Conservation (phyloP, 2,797 vertebrate genomes). For the Trachurus trachurus region DNA sequence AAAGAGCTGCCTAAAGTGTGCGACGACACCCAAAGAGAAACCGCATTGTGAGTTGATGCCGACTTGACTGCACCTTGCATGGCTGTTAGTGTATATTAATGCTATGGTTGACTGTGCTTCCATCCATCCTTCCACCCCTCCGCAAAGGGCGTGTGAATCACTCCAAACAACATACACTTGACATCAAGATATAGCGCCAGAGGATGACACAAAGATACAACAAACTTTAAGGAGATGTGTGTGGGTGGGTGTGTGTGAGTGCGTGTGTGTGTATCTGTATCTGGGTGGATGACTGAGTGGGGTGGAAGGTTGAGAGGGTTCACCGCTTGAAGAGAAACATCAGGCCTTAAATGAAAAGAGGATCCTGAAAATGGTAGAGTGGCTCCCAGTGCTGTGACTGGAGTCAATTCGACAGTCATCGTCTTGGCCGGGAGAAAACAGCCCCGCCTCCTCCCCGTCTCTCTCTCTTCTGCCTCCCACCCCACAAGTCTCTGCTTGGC, state of each 20-base stretch:
- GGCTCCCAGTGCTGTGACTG: slow-evolving; percentile 88
- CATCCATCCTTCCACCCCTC: slow-evolving; percentile 62
- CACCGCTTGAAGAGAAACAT: slow-evolving; percentile 83
- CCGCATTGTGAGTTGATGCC: slow-evolving; percentile 33
- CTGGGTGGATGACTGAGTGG: slow-evolving; percentile 56
- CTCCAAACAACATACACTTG: slow-evolving; percentile 71
- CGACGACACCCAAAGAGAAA: slow-evolving; percentile 48
- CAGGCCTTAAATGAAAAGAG: slow-evolving; percentile 71
- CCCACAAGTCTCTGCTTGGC: slow-evolving; percentile 82
- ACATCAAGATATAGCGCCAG: slow-evolving; percentile 70
- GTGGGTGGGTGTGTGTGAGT: slow-evolving; percentile 45
- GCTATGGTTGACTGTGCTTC: slow-evolving; percentile 65
- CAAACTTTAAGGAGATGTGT: slow-evolving; percentile 54
- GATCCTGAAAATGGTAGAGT: slow-evolving; percentile 84
- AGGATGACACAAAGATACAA: slow-evolving; percentile 76
- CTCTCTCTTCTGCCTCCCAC: not conserved
- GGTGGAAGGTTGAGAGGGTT: slow-evolving; percentile 70
- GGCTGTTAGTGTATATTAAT: slow-evolving; percentile 73
- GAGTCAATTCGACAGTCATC: slow-evolving; percentile 92
- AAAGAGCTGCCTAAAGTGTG: slow-evolving; percentile 54
- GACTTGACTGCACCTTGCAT: slow-evolving; percentile 68
- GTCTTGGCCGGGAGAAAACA: slow-evolving; percentile 88
- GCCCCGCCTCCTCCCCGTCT: slow-evolving; percentile 1
- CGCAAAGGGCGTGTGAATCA: slow-evolving; percentile 75
- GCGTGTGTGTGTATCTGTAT: slow-evolving; percentile 33